A percentile compares a stretch with the other conserved stretches of the same genome.
These are phyloP conservation scores for Drosophila mulleri DNA, from an alignment of 2,888 invertebrate species.

Conservation along the genomic window DNA sequence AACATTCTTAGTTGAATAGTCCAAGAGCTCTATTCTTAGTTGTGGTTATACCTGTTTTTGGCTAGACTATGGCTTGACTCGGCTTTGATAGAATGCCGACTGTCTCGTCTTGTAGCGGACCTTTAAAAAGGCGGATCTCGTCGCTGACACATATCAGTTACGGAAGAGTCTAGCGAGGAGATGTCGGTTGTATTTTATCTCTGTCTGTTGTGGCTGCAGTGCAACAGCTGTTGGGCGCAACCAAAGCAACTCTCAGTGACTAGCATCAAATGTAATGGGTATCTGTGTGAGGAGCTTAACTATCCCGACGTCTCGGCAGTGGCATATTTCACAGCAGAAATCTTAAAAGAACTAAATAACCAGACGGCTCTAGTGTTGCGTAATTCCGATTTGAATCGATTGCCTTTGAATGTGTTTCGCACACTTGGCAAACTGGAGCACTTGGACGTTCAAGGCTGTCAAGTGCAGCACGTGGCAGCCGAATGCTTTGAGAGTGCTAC, in stretches of 20 bases:
- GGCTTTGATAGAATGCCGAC: conserved; percentile 34
- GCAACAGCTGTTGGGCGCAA: conserved; percentile 7
- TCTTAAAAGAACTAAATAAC: conserved; percentile 3
- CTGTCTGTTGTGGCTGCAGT: conserved; percentile 29
- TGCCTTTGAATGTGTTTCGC: conserved; percentile 73
- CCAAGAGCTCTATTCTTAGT: conserved; percentile 7
- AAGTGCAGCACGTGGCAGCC: conserved; percentile 34
- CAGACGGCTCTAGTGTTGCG: conserved; percentile 43
- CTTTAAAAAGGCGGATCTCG: conserved; percentile 47
- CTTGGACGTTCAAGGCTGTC: conserved; percentile 51
- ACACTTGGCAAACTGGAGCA: conserved; percentile 60
- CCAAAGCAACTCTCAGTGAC: conserved; percentile 33
- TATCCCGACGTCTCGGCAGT: conserved; percentile 44
- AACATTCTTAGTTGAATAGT: conserved; percentile 14
- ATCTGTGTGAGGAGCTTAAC: conserved; percentile 36
- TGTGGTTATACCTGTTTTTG: conserved; percentile 39
- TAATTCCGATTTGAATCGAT: conserved; percentile 57
- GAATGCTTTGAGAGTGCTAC: conserved; percentile 44
- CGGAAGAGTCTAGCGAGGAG: conserved; percentile 40
- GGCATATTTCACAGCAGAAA: conserved; percentile 39
- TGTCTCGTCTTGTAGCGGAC: not conserved
- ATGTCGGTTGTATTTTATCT: conserved; percentile 39
- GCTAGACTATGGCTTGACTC: conserved; percentile 3
- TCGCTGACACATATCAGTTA: conserved; percentile 53
- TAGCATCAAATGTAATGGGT: conserved; percentile 39